Base-by-base conservation (phyloP, 2,888 invertebrate genomes). In the Lepidonotus clava region DNA sequence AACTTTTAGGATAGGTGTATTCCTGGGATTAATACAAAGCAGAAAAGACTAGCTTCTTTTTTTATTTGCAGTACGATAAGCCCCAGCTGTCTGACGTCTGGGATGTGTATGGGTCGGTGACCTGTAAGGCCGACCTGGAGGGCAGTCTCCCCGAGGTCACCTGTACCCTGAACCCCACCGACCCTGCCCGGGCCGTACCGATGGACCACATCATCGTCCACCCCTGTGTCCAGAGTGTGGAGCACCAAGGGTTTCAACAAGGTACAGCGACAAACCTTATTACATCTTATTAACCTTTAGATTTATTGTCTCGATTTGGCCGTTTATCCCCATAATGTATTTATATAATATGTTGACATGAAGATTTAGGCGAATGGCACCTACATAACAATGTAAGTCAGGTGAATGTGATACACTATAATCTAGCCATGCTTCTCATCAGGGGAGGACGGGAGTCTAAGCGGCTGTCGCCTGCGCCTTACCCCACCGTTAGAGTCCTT, bases 121-220 rank as follows among this genome's bases (percentile, higher is more conserved):
- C 90, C 1, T 92, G 93, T 90, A 90, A 90, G 76, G 92, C 92
- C 18, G 92, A 92, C 76, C 88, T 93, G n/a, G 93, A 93, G 88
- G 92, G 92, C 6, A 88, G 88, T 51, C 88, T 90, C 83, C 90
- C 92, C n/a, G 91, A 92, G 66, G 90, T 93, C 1, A 92, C 92
- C 41, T 86, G 92, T 86, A 92, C 91, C 46, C 87, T 93, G 46
- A 89, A 91, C 34, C 91, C 92, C 67, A 80, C 83, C 28, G 85
- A 89, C 21, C 92, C 91, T 38, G 90, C 90, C 36, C 88, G 89
- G 67, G 85, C 87, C 24, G 89, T 90, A 41, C 92, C 92, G 41
- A 86, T 92, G 28, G 91, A 93, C 84, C 89, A 92, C 84, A 88
- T 93, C n/a, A 80, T 91, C 6, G 91, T 91, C 32, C 92, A 92